A percentile compares a stretch with the other conserved stretches of the same genome.
Evolutionary conservation across 2,113 vertebrate genomes (phyloP).

Genomic region (Heterotilapia buettikoferi): DNA sequence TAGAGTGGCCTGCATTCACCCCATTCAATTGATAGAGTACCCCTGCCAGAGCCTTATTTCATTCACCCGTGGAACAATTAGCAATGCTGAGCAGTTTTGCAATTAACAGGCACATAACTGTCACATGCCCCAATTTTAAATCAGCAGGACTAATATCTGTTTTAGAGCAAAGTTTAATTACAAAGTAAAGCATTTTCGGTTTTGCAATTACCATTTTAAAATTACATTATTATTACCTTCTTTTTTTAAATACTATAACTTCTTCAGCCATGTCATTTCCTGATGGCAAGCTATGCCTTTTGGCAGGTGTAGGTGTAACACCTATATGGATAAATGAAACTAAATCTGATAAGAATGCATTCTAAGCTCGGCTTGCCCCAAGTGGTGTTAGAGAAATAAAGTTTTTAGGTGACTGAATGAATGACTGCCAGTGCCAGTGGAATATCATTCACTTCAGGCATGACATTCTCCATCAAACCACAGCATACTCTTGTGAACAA

Average conservation of each 20-base stretch:
- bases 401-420: constrained; percentile 52
- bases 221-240: constrained; percentile 45
- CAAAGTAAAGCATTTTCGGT: constrained; percentile 69
- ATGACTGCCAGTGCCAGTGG: constrained; percentile 27
- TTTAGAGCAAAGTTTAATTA: constrained; percentile 79
- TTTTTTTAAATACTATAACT: constrained; percentile 6
- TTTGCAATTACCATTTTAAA: constrained; percentile 68
- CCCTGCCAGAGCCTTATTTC: constrained; percentile 64
- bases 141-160: constrained; percentile 71
- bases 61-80: constrained; percentile 73
- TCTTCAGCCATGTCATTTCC: neutral
- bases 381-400: constrained; percentile 48
- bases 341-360: constrained; percentile 27
- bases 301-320: constrained; percentile 14
- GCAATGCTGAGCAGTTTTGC: constrained; percentile 75
- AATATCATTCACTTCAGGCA: constrained; percentile 54
- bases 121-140: constrained; percentile 76
- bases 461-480: constrained; percentile 63
- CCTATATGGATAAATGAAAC: constrained; percentile 28
- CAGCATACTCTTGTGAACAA: constrained; percentile 61
- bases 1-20: constrained; percentile 7
- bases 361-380: constrained; percentile 9
- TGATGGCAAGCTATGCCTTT: neutral
- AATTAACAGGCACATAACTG: constrained; percentile 77
- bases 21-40: constrained; percentile 60